These are phyloP conservation scores for Acanthaster planci DNA, from an alignment of 35 echinoderm and acorn worm species.

Conservation along the genomic window DNA sequence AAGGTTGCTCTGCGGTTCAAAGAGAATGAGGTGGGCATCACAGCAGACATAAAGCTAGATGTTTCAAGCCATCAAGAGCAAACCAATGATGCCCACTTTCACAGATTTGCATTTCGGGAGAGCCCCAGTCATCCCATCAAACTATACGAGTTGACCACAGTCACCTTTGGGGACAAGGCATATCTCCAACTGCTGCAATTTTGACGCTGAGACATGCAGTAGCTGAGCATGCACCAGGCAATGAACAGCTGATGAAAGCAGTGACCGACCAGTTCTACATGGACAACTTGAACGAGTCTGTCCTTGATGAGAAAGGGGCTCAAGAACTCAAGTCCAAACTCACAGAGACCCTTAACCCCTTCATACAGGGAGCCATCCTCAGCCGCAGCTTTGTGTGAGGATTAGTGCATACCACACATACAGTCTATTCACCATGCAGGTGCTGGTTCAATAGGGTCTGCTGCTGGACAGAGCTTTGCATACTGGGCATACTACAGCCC, in stretches of 20 bases:
- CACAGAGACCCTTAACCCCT: constrained; percentile 59
- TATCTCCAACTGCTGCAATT: constrained; percentile 52
- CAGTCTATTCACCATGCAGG: too few species aligned
- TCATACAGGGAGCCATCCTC: too few species aligned
- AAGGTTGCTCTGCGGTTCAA: constrained; percentile 56
- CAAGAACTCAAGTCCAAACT: constrained; percentile 53
- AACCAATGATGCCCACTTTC: constrained; percentile 39
- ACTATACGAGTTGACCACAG: constrained; percentile 45
- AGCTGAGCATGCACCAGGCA: constrained; percentile 28
- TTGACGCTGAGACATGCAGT: constrained; percentile 49
- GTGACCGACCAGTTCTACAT: constrained; percentile 53
- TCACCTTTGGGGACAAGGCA: constrained; percentile 56
- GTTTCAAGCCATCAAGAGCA: not conserved
- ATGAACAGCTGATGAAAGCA: constrained; percentile 42
- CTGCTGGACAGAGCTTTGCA: too few species aligned
- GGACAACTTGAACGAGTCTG: constrained; percentile 54
- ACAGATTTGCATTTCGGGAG: constrained; percentile 27
- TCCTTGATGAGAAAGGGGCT: constrained; percentile 42
- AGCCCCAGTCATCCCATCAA: constrained; percentile 57
- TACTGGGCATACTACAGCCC: too few species aligned
- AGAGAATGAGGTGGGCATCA: constrained; percentile 30
- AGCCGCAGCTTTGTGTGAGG: too few species aligned
- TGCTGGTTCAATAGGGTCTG: too few species aligned
- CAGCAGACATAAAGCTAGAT: constrained; percentile 35
- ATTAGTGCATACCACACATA: too few species aligned